Base-by-base conservation (phyloP, 2,113 vertebrate species). In the Hyaena hyaena region DNA sequence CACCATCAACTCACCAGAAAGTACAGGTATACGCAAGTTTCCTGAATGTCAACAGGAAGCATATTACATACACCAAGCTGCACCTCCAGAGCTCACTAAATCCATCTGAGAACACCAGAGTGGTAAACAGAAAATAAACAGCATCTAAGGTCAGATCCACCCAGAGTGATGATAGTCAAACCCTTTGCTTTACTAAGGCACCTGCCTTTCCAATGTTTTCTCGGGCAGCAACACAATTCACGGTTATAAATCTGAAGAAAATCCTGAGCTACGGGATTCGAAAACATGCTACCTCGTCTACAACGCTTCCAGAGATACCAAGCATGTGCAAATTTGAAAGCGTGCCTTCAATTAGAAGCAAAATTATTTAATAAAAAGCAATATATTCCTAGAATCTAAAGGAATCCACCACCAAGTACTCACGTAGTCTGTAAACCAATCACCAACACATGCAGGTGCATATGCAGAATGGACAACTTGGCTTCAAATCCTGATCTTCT, bases 191-290 rank as follows among this genome's bases (percentile, higher is more conserved):
- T 74, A 16, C 43, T 65, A 48, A 90, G 61, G 81, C 15, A 61
- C n/a, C 73, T 33, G 65, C 76, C 71, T 65, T 89, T 63, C 76
- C 69, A 88, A 2, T 43, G 45, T 92, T 53, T 95, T 88, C 69
- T 77, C 39, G 53, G 11, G 76, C 15, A 76, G 69, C 39, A 93
- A 69, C 39, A 95, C n/a, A 26, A 83, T 88, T 77, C 53, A 17
- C 24, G 43, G 15, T 19, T 95, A 16, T 71, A 89, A 35, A 90
- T 79, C 61, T 88, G 50, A 93, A 93, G 77, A 93, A 79, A 95
- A 88, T 43, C 17, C 84, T 0, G 1, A 68, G 55, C 63, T 66
- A 90, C 35, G 5, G 35, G 76, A 82, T 68, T 87, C 68, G 10
- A 91, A 86, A 93, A 90, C 58, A 7, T 63, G 4, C 43, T 31